Conservation (phyloP, 1,140 invertebrate species). For the Bombus pyrosoma region DNA sequence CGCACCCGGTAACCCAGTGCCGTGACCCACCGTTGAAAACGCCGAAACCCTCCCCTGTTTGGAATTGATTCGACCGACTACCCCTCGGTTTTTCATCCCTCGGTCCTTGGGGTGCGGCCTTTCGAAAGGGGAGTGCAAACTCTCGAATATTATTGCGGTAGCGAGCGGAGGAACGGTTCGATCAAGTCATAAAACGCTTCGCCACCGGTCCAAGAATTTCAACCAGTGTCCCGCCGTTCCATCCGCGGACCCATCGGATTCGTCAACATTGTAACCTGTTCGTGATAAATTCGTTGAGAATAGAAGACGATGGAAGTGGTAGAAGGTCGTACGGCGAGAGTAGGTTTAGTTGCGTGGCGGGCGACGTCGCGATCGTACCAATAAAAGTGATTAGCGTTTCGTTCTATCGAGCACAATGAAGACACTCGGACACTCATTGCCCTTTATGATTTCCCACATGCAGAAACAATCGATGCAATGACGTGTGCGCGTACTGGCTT, state of each 20-base stretch:
- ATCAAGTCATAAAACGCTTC: constrained; percentile 57
- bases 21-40: constrained; percentile 62
- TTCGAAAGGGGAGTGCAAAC: constrained; percentile 48
- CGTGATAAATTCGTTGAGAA: too few relatives aligned
- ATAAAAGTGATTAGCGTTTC: too few relatives aligned
- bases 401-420: too few relatives aligned
- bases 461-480: constrained; percentile 70
- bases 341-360: too few relatives aligned
- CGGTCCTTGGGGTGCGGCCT: constrained; percentile 63
- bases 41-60: constrained; percentile 62
- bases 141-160: constrained; percentile 59
- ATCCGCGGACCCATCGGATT: too few relatives aligned
- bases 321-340: background rate
- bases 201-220: constrained; percentile 45
- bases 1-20: constrained; percentile 68
- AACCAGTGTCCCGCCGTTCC: background rate
- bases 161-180: constrained; percentile 42
- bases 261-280: too few relatives aligned
- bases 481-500: constrained; percentile 58
- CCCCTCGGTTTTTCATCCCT: constrained; percentile 69
- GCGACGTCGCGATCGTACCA: too few relatives aligned
- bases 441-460: constrained; percentile 67
- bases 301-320: too few relatives aligned
- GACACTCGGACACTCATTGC: constrained; percentile 23
- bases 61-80: constrained; percentile 74